Evolutionary conservation across 1,140 invertebrate genomes (phyloP).

Genomic region (Drosophila ananassae): DNA sequence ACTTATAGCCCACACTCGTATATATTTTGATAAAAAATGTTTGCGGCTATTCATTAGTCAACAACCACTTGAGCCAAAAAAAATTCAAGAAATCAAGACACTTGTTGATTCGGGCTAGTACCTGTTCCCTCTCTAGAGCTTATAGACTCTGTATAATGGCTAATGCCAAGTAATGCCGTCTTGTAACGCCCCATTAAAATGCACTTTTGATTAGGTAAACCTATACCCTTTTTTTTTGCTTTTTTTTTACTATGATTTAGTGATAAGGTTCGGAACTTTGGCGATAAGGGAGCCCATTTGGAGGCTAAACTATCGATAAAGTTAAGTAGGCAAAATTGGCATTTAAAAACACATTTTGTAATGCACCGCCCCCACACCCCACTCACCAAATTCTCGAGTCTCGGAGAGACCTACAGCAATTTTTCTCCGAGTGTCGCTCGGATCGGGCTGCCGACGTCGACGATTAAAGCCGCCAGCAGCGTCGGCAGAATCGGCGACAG

Average conservation of each 20-base stretch:
- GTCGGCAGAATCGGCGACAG: conserved; percentile 41
- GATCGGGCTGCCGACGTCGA: conserved; percentile 1
- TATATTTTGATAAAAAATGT: conserved; percentile 33
- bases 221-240: background rate
- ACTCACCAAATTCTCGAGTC: background rate
- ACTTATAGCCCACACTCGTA: conserved; percentile 3
- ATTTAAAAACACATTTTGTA: conserved; percentile 60
- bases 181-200: conserved; percentile 43
- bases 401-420: background rate
- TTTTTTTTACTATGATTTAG: background rate
- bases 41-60: conserved; percentile 36
- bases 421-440: conserved; percentile 13
- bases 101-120: conserved; percentile 23
- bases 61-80: conserved; percentile 7
- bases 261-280: conserved; percentile 1
- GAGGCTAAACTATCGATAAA: conserved; percentile 59
- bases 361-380: background rate
- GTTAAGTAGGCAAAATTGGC: conserved; percentile 44
- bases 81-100: conserved; percentile 13
- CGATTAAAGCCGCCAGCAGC: conserved; percentile 28
- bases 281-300: conserved; percentile 25
- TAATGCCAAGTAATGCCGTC: background rate
- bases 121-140: background rate
- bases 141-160: background rate
- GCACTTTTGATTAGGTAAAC: conserved; percentile 33